Evolutionary conservation across 2,797 vertebrate genomes (phyloP).

Genomic region (Aphelocoma californica): DNA sequence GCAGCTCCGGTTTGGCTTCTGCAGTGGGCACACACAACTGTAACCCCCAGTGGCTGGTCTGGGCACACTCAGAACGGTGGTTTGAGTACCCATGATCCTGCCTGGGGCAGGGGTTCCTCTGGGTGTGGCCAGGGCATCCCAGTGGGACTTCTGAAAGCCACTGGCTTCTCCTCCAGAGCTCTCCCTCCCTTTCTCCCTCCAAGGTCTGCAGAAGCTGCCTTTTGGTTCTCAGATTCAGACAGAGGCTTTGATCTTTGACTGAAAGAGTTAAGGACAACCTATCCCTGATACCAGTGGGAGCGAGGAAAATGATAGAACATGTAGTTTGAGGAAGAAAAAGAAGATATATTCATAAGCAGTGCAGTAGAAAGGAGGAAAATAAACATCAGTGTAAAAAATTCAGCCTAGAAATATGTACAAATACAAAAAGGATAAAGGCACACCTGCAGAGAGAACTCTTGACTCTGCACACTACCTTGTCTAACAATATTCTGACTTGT

Average conservation of each 20-base stretch:
- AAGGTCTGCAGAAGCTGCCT: background rate
- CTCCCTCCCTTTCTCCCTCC: background rate
- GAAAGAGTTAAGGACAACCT: background rate
- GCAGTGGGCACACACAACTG: background rate
- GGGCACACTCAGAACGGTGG: background rate
- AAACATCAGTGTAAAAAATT: background rate
- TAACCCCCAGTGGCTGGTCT: rapidly evolving
- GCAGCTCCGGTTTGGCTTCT: background rate
- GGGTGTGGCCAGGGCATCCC: background rate
- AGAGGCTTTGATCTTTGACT: background rate
- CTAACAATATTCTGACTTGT: background rate
- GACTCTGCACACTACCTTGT: background rate
- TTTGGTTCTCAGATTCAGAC: background rate
- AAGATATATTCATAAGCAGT: background rate
- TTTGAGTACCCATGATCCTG: background rate
- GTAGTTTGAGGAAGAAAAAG: background rate
- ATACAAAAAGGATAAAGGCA: background rate
- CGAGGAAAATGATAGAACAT: background rate
- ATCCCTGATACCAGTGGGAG: background rate
- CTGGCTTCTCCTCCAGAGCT: background rate
- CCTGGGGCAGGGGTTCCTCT: background rate
- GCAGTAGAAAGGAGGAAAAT: background rate
- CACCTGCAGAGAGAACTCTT: background rate
- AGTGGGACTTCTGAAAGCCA: background rate
- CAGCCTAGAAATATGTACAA: background rate